Conservation (phyloP, 1,140 invertebrate genomes). For the Apis dorsata region DNA sequence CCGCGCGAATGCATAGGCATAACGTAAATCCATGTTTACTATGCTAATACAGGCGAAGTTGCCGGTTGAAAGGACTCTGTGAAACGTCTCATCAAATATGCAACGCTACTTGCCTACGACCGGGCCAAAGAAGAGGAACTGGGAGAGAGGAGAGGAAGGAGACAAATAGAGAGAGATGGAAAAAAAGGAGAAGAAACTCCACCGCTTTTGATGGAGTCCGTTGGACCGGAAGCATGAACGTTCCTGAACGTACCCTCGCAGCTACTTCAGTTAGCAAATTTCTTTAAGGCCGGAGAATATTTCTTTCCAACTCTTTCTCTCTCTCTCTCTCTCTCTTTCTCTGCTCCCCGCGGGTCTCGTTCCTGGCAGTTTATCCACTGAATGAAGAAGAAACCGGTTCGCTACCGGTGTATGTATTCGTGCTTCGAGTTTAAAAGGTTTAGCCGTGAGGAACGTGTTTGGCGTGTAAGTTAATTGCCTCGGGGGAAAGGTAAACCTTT, state of each 20-base stretch:
- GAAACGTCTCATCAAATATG: slow-evolving; percentile 75
- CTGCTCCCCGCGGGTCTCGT: neutral
- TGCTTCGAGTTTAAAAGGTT: neutral
- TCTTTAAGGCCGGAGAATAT: slow-evolving; percentile 10
- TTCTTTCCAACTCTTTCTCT: neutral
- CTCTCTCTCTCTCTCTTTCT: too few species aligned
- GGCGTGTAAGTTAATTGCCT: neutral
- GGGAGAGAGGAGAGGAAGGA: too few species aligned
- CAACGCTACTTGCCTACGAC: slow-evolving; percentile 69
- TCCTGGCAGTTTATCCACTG: neutral
- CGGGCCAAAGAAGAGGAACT: neutral
- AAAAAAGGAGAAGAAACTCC: slow-evolving; percentile 31
- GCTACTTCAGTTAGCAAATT: slow-evolving; percentile 24
- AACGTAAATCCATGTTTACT: slow-evolving; percentile 77
- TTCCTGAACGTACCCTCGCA: neutral
- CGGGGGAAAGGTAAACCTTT: too few species aligned
- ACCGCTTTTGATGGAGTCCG: slow-evolving; percentile 55
- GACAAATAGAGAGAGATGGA: neutral
- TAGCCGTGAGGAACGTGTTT: neutral
- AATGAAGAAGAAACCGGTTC: neutral
- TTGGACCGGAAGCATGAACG: slow-evolving; percentile 14
- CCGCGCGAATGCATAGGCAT: slow-evolving; percentile 59
- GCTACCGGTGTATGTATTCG: neutral
- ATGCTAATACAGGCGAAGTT: slow-evolving; percentile 77
- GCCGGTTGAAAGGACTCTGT: slow-evolving; percentile 73